Evolutionary conservation across 2,113 vertebrate genomes (phyloP), one percentile per base, ranked within the genome.

Genomic region (Tympanuchus pallidicinctus): DNA sequence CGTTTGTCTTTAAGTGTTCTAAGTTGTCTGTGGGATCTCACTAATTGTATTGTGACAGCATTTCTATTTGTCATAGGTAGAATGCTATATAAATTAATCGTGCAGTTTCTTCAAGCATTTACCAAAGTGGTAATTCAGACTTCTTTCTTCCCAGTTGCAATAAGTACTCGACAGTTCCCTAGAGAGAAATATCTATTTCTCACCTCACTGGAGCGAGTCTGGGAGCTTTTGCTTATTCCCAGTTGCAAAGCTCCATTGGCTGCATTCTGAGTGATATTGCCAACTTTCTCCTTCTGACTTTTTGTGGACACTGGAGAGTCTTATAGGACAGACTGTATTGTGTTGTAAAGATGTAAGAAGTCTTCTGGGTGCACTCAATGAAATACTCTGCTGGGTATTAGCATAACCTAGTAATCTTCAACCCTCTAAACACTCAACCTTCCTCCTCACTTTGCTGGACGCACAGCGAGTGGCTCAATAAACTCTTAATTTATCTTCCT

Each of bases 231-330:
- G 74, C 63, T 18, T 12, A 4, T 75, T 89, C 13, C 30, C 0
- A 1, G 24, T 52, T 76, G 36, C 25, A 67, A 85, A 85, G 48
- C 20, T 27, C 1, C 5, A 10, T 65, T 25, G 60, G 2, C 25
- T 79, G 34, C 70, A 9, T 79, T 87, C 27, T 84, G 42, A 78
- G 12, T 2, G 1, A 1, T 52, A 13, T n/a, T 8, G 42, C 57
- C 7, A 21, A 13, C 7, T 47, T 80, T 20, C 5, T 36, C 9
- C 34, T 28, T 6, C 18, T 80, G 2, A 8, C 0, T 0, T 69
- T 28, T 25, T 57, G 9, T n/a, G 52, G 25, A 8, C 52, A 54
- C 15, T 15, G 5, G 52, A 9, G 27, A 28, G 27, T 42, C 17
- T 82, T 69, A 6, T 1, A 72, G 52, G 52, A 28, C 52, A 6